Conservation (phyloP, 2,113 vertebrate genomes). For the Urocynchramus pylzowi region DNA sequence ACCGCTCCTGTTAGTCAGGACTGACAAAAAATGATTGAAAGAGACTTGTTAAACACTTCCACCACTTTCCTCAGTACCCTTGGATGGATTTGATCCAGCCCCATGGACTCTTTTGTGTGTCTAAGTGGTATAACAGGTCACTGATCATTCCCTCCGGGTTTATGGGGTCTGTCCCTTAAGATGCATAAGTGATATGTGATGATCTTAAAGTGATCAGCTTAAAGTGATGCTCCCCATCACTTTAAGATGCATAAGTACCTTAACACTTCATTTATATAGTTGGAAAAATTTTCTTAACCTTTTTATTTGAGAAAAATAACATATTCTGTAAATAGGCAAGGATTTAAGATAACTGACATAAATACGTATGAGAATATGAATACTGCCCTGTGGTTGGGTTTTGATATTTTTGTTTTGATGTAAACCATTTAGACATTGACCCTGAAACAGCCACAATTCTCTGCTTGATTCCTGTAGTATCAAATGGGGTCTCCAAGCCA, state of each 20-base stretch:
- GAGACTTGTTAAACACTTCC: not conserved
- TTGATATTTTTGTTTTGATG: not conserved
- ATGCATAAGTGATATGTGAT: no score
- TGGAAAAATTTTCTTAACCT: not conserved
- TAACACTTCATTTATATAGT: not conserved
- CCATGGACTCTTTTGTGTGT: not conserved
- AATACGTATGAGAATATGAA: not conserved
- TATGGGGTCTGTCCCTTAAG: not conserved
- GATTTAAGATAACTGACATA: not conserved
- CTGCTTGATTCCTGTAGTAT: not conserved
- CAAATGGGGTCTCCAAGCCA: not conserved
- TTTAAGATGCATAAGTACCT: not conserved
- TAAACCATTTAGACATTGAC: not conserved
- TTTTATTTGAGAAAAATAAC: not conserved
- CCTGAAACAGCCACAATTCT: not conserved
- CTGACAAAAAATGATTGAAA: not conserved
- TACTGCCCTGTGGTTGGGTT: not conserved
- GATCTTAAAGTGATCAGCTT: no score
- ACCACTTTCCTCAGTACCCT: not conserved
- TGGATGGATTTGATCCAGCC: not conserved
- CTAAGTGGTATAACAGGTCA: not conserved
- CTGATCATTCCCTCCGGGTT: not conserved
- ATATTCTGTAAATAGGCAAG: not conserved
- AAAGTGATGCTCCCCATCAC: not conserved
- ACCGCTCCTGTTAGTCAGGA: not conserved